Evolutionary conservation across 2,113 vertebrate species (phyloP).

Genomic region (Engystomops pustulosus): DNA sequence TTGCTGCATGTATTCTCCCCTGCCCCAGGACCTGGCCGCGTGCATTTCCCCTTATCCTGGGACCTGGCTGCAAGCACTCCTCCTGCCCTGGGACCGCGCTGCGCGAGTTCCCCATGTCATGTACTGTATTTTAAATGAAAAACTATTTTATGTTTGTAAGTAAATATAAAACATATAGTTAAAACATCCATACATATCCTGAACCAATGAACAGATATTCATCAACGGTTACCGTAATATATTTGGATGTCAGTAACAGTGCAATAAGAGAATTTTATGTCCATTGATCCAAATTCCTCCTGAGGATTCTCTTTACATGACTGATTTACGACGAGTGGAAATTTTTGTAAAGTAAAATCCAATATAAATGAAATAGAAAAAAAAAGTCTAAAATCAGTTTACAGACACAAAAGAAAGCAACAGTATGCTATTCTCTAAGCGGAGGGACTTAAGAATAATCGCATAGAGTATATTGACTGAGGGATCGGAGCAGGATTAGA

Average conservation of each 20-base stretch:
- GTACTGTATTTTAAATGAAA: too few species aligned
- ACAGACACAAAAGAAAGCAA: background rate
- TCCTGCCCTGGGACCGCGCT: too few species aligned
- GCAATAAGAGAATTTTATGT: background rate
- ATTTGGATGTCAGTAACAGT: background rate
- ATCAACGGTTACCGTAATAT: background rate
- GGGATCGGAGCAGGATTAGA: background rate
- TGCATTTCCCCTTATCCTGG: too few species aligned
- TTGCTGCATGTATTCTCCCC: too few species aligned
- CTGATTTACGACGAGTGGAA: too few species aligned
- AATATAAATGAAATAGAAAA: conserved; percentile 12
- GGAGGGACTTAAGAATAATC: background rate
- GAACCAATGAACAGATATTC: background rate
- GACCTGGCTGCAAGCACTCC: too few species aligned
- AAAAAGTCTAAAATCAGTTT: background rate
- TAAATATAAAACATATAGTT: too few species aligned
- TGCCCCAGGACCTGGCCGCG: too few species aligned
- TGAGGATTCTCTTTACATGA: background rate
- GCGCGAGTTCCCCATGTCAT: too few species aligned
- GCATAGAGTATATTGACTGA: background rate
- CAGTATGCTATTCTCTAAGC: background rate
- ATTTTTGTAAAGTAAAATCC: conserved; percentile 14
- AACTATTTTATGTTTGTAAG: too few species aligned
- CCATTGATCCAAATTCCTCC: background rate
- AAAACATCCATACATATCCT: too few species aligned